Evolutionary conservation across 2,888 invertebrate species (phyloP).

Genomic region (Thalpophila matura): DNA sequence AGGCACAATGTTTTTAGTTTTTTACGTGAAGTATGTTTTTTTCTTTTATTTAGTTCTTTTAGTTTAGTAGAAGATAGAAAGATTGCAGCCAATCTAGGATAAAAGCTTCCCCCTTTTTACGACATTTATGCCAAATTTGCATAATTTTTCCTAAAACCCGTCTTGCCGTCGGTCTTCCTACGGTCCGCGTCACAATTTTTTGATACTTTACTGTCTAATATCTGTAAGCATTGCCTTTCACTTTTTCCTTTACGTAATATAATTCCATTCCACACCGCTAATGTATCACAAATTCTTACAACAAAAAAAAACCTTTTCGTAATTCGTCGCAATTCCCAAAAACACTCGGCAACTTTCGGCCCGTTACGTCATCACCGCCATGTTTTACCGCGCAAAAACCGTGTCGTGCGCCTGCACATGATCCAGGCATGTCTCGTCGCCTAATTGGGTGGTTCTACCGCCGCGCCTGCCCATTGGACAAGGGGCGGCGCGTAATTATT

Average conservation of each 20-base stretch:
- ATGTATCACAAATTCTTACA: conserved; percentile 47
- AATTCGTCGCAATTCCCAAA: conserved; percentile 53
- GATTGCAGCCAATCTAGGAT: too few relatives aligned
- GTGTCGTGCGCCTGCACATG: conserved; percentile 71
- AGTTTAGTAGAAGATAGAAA: too few relatives aligned
- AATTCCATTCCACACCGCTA: conserved; percentile 24
- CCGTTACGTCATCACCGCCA: conserved; percentile 72
- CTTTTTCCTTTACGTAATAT: conserved; percentile 11
- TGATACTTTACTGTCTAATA: not conserved
- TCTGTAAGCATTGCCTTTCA: not conserved
- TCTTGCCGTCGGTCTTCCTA: not conserved
- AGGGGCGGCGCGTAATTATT: conserved; percentile 86
- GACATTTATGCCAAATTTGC: not conserved
- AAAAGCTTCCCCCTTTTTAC: too few relatives aligned
- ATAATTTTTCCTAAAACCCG: not conserved
- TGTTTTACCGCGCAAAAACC: conserved; percentile 79
- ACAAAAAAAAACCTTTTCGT: conserved; percentile 35
- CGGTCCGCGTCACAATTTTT: not conserved
- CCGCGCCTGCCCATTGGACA: conserved; percentile 81
- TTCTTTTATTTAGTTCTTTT: too few relatives aligned
- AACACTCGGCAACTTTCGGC: conserved; percentile 57
- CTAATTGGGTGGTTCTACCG: conserved; percentile 83
- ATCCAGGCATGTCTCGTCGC: conserved; percentile 74
- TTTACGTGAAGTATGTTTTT: too few relatives aligned
- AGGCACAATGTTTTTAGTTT: too few relatives aligned